These are phyloP conservation scores for Meganola albula DNA, from an alignment of 2,888 invertebrate species.

Conservation along the genomic window DNA sequence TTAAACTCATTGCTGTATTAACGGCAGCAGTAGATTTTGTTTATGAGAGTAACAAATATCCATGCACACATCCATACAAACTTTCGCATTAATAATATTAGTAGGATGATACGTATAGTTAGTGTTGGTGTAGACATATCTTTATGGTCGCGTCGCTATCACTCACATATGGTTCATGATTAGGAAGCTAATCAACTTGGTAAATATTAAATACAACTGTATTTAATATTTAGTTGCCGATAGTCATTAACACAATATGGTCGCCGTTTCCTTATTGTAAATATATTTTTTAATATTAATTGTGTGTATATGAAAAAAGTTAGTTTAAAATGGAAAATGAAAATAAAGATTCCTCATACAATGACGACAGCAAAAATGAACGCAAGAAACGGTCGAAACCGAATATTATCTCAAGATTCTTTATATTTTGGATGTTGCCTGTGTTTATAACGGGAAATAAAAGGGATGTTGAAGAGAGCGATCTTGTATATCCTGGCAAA, in stretches of 20 bases:
- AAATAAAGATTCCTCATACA: slow-evolving; percentile 10
- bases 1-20: too few species aligned
- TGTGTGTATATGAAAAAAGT: background rate
- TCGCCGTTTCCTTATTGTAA: slow-evolving; percentile 1
- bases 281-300: background rate
- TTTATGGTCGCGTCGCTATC: slow-evolving; percentile 30
- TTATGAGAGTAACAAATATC: too few species aligned
- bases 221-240: slow-evolving; percentile 16
- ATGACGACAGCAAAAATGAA: slow-evolving; percentile 8
- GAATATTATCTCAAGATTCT: slow-evolving; percentile 54
- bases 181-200: slow-evolving; percentile 13
- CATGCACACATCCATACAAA: too few species aligned
- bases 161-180: slow-evolving; percentile 23
- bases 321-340: slow-evolving; percentile 14
- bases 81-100: too few species aligned
- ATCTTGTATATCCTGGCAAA: slow-evolving; percentile 79
- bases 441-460: slow-evolving; percentile 73
- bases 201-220: slow-evolving; percentile 3
- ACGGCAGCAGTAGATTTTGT: too few species aligned
- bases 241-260: slow-evolving; percentile 11
- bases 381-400: slow-evolving; percentile 43
- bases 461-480: slow-evolving; percentile 79
- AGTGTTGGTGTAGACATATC: slow-evolving; percentile 14
- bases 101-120: too few species aligned
- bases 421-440: slow-evolving; percentile 70